Percentiles rank a stretch among this genome's conserved stretches.
Conservation (phyloP, 2,113 vertebrate genomes). For the Boleophthalmus pectinirostris region DNA sequence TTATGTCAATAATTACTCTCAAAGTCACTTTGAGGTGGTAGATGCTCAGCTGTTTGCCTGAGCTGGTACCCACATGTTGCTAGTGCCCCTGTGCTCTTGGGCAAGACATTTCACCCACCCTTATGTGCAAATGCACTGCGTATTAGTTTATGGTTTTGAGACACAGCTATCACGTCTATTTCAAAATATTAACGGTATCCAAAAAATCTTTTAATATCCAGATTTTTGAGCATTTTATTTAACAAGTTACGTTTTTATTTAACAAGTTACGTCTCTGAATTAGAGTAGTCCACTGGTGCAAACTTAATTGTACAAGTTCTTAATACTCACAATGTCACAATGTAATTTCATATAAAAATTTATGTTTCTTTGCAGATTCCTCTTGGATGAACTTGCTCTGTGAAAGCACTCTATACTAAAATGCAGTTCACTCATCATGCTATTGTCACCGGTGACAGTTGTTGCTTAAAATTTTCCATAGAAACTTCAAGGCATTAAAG, state of each 20-base stretch:
- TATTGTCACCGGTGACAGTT: background rate
- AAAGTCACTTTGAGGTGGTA: background rate
- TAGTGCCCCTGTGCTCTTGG: background rate
- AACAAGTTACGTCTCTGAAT: background rate
- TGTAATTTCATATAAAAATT: background rate
- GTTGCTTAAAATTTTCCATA: slow-evolving; percentile 28
- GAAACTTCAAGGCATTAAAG: slow-evolving; percentile 40
- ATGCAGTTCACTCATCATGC: background rate
- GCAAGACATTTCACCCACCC: no score
- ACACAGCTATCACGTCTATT: no score
- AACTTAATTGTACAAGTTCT: no score
- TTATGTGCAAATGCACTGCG: no score
- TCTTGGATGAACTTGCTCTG: background rate
- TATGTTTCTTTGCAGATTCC: background rate
- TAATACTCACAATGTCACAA: no score
- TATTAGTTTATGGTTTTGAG: no score
- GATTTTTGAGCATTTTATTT: no score
- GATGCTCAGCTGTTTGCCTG: background rate
- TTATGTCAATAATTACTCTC: slow-evolving; percentile 2
- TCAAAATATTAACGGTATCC: no score
- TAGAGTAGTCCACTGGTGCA: no score
- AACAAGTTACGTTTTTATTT: background rate
- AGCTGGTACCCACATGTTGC: background rate
- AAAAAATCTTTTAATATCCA: no score
- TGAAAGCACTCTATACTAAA: background rate